phyloP scores from a whole-genome alignment of 2,113 vertebrate genomes.

The Menura novaehollandiae region DNA sequence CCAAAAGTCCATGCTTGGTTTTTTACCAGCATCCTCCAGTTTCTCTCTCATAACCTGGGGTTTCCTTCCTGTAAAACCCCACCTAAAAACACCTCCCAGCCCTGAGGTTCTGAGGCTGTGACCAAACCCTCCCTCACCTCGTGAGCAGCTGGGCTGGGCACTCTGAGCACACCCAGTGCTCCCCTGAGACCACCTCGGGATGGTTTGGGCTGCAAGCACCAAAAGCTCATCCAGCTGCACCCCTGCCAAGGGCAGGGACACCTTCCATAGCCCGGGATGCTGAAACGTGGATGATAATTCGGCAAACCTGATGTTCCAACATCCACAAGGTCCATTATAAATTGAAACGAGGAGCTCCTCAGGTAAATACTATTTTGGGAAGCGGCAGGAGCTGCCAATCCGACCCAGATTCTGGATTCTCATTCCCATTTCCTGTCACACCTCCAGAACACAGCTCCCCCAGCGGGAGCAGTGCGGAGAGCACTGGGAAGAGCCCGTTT shows the following conservation, averaged over 20 bases:
- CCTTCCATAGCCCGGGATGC: background rate
- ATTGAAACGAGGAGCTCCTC: background rate
- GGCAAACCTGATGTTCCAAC: background rate
- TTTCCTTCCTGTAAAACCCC: background rate
- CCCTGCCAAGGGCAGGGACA: background rate
- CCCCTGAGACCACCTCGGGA: accelerated
- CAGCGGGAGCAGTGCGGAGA: accelerated
- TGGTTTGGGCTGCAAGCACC: background rate
- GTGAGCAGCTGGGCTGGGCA: background rate
- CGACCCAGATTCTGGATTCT: background rate
- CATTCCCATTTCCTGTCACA: conserved; percentile 1
- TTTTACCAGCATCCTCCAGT: background rate
- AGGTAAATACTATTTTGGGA: accelerated
- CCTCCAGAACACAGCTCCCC: background rate
- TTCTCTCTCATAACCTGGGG: background rate
- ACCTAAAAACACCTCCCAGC: background rate
- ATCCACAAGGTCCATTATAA: background rate
- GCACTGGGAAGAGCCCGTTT: too few relatives aligned
- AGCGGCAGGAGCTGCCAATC: background rate
- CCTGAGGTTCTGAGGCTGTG: background rate
- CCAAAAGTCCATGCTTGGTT: background rate
- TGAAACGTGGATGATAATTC: background rate
- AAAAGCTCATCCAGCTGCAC: background rate
- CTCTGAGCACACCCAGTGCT: background rate
- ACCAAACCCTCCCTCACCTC: background rate